Conservation (phyloP, 2,888 invertebrate genomes). For the Dioctria linearis region DNA sequence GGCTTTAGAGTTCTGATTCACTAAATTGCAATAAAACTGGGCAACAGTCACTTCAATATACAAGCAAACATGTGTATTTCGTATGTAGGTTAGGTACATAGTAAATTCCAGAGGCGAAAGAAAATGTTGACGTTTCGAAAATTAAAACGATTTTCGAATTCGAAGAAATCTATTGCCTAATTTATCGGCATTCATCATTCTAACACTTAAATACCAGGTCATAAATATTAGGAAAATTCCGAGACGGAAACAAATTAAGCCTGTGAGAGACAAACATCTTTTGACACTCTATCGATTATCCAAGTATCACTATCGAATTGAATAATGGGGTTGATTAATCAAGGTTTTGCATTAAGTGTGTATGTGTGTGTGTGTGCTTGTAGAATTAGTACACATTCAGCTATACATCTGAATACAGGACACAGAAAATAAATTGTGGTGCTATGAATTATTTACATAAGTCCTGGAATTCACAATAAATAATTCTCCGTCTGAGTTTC, state of each 20-base stretch:
- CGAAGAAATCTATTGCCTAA: constrained; percentile 7
- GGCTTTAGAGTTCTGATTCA: constrained; percentile 36
- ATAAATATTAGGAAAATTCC: constrained; percentile 19
- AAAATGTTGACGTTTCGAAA: constrained; percentile 2
- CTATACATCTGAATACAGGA: too few relatives aligned
- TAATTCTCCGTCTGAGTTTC: too few relatives aligned
- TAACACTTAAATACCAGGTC: constrained; percentile 19
- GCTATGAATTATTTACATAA: too few relatives aligned
- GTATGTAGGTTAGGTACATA: neutral
- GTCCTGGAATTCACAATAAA: too few relatives aligned
- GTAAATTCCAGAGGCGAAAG: neutral
- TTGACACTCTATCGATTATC: constrained; percentile 39
- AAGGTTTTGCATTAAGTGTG: neutral
- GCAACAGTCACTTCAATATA: neutral
- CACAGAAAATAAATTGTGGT: too few relatives aligned
- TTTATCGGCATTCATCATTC: constrained; percentile 43
- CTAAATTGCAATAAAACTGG: constrained; percentile 38
- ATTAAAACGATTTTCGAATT: neutral
- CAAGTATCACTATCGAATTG: constrained; percentile 1
- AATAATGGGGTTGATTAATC: constrained; percentile 32
- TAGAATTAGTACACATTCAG: too few relatives aligned
- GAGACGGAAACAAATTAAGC: constrained; percentile 20
- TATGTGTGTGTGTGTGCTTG: too few relatives aligned
- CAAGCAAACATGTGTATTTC: neutral
- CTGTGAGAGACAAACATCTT: constrained; percentile 31